These are phyloP conservation scores for Paguma larvata DNA, from an alignment of 2,797 vertebrate species.

Conservation along the genomic window DNA sequence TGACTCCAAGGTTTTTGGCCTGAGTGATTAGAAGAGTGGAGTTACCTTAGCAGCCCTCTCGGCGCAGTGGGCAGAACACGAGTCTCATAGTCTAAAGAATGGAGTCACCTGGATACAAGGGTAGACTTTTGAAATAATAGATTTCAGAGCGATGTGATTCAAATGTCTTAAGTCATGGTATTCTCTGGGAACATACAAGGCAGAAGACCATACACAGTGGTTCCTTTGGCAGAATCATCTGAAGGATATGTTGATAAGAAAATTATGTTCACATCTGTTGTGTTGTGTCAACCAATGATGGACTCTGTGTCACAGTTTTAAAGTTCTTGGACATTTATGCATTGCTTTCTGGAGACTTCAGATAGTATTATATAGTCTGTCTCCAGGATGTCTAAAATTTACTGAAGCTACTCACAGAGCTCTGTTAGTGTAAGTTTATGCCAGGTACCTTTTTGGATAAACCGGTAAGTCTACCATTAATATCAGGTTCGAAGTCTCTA, in stretches of 20 bases:
- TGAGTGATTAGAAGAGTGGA: not conserved
- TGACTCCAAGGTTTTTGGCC: not conserved
- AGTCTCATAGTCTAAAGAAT: no score
- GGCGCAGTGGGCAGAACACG: no score
- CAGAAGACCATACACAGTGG: not conserved
- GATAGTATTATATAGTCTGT: not conserved
- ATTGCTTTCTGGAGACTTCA: not conserved
- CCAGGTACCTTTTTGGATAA: not conserved
- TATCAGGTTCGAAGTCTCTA: not conserved
- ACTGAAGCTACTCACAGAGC: not conserved
- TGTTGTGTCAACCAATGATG: not conserved
- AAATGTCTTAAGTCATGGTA: not conserved
- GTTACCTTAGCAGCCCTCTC: no score
- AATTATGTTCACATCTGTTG: not conserved
- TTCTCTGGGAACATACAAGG: not conserved
- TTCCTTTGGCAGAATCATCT: not conserved
- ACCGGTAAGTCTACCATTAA: not conserved
- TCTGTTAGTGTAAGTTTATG: not conserved
- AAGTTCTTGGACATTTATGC: not conserved
- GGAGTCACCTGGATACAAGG: no score
- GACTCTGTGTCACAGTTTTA: not conserved
- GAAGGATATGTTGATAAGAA: not conserved
- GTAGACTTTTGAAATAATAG: not conserved
- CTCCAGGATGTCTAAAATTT: not conserved
- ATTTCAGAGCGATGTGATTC: not conserved